Percentiles rank a stretch among this genome's conserved stretches.
Evolutionary conservation across 2,888 invertebrate species (phyloP).

Genomic region (Drosophila fulvimacula): DNA sequence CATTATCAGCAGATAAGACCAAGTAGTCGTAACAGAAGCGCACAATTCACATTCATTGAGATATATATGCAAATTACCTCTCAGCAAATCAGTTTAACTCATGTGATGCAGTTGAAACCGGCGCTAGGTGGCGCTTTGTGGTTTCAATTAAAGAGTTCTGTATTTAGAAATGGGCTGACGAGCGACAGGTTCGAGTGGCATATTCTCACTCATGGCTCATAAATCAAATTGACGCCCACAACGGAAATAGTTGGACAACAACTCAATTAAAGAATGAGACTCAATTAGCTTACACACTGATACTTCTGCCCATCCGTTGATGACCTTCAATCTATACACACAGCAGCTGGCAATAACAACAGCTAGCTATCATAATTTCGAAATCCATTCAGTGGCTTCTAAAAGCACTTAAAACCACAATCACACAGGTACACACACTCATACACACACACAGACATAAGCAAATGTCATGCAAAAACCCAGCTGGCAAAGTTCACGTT

Average conservation of each 20-base stretch:
- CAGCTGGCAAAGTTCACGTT: constrained; percentile 42
- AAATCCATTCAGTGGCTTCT: constrained; percentile 27
- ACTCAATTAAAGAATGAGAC: constrained; percentile 32
- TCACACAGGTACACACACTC: not conserved
- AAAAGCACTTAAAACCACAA: constrained; percentile 6
- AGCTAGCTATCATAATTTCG: constrained; percentile 42
- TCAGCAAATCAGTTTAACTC: constrained; percentile 31
- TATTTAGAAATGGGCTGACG: constrained; percentile 1
- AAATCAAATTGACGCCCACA: constrained; percentile 59
- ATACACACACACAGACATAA: not conserved
- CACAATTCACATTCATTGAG: constrained; percentile 1
- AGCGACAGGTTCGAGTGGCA: constrained; percentile 1
- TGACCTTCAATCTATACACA: constrained; percentile 17
- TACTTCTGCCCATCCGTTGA: constrained; percentile 2
- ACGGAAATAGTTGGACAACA: constrained; percentile 45
- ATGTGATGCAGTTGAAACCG: constrained; percentile 35
- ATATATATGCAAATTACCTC: constrained; percentile 6
- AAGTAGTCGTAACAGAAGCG: constrained; percentile 9
- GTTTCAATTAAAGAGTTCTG: constrained; percentile 52
- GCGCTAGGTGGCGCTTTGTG: constrained; percentile 52
- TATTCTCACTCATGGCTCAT: constrained; percentile 20
- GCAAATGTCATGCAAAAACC: constrained; percentile 11
- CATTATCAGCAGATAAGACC: constrained; percentile 1
- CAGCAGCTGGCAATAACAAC: not conserved
- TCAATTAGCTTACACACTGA: constrained; percentile 52